phyloP scores from a whole-genome alignment of 1,140 invertebrate genomes.

The Macrobrachium nipponense region DNA sequence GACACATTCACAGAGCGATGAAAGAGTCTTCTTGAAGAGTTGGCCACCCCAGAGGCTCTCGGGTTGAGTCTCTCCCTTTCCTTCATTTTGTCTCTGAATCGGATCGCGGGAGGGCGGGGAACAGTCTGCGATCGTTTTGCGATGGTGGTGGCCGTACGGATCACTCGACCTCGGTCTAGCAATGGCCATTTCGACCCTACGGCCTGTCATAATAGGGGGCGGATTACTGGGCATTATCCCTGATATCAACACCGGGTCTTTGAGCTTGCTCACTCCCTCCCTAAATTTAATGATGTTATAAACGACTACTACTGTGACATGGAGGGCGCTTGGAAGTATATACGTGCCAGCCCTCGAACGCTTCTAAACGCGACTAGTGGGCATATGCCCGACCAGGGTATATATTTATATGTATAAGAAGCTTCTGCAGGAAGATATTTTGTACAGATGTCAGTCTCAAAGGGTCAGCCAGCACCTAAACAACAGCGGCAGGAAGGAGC shows the following conservation, averaged over 20 bases:
- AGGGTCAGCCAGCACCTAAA: too few species aligned
- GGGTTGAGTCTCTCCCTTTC: neutral
- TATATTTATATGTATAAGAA: too few species aligned
- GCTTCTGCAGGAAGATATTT: too few species aligned
- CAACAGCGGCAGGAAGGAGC: too few species aligned
- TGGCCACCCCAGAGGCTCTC: neutral
- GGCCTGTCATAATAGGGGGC: slow-evolving; percentile 55
- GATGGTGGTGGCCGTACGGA: slow-evolving; percentile 33
- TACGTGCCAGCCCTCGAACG: too few species aligned
- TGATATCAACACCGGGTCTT: slow-evolving; percentile 56
- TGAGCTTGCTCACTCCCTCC: slow-evolving; percentile 36
- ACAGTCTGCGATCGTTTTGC: slow-evolving; percentile 56
- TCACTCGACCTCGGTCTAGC: neutral
- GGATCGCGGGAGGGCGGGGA: slow-evolving; percentile 38
- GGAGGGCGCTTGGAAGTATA: too few species aligned
- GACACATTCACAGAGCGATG: neutral
- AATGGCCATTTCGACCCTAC: slow-evolving; percentile 31
- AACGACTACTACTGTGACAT: too few species aligned
- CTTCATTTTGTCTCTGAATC: slow-evolving; percentile 53
- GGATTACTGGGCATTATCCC: slow-evolving; percentile 59
- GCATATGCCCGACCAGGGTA: too few species aligned
- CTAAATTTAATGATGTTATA: slow-evolving; percentile 34
- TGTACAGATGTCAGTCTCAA: too few species aligned
- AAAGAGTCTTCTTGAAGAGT: neutral
- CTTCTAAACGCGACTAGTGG: too few species aligned